phyloP scores from a whole-genome alignment of 2,888 invertebrate genomes.

The Brassicogethes aeneus region DNA sequence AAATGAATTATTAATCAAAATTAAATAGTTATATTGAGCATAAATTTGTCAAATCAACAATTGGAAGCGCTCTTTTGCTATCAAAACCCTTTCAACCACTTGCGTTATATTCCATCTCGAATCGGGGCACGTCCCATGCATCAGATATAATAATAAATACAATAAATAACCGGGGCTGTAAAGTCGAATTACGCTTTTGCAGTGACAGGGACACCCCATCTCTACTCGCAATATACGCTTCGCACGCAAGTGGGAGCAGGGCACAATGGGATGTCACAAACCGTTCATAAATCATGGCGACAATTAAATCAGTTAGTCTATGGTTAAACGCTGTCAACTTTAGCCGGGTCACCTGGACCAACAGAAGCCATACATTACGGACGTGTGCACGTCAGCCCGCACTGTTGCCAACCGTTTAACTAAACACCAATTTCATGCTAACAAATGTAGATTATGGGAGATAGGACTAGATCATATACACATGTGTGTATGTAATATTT shows the following conservation, averaged over 20 bases:
- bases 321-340: constrained; percentile 36
- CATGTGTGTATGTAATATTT: too few relatives aligned
- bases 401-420: constrained; percentile 10
- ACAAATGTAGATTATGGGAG: too few relatives aligned
- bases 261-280: constrained; percentile 32
- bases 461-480: too few relatives aligned
- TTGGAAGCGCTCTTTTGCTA: too few relatives aligned
- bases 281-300: constrained; percentile 34
- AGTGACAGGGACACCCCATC: constrained; percentile 16
- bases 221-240: constrained; percentile 24
- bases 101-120: too few relatives aligned
- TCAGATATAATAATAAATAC: constrained; percentile 18
- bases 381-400: constrained; percentile 8
- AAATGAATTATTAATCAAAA: too few relatives aligned
- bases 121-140: too few relatives aligned
- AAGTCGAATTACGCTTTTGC: constrained; percentile 18
- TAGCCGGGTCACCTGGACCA: constrained; percentile 33
- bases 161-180: constrained; percentile 16
- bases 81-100: too few relatives aligned
- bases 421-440: too few relatives aligned
- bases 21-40: too few relatives aligned
- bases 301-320: constrained; percentile 38
- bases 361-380: constrained; percentile 21
- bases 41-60: too few relatives aligned
- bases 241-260: constrained; percentile 15